Base-by-base conservation (phyloP, 2,888 invertebrate species). In the Altica lythri region DNA sequence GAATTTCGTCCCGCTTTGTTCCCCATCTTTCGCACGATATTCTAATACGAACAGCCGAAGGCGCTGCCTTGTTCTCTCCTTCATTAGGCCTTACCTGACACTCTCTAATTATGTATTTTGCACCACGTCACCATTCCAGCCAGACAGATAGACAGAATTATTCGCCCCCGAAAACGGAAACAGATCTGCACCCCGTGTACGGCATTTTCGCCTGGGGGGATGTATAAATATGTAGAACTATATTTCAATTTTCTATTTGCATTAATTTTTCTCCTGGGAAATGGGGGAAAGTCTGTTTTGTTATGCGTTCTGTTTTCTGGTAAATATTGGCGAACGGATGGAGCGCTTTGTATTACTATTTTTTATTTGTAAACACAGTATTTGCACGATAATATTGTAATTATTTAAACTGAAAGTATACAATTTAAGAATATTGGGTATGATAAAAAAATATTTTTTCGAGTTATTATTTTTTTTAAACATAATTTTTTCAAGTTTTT, bases 61-160 rank as follows among this genome's bases (percentile, higher is more conserved):
- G 65, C 65, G 53, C 48, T 55, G 62, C 66, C 68, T 67, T 67
- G 69, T 69, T 67, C 66, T 63, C 64, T 59, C 65, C 66, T 68
- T 69, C 68, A 69, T 70, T 69, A 67, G 66, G 63, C 70, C 69
- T 71, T 71, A 73, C 74, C 74, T 73, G 74, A 74, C 74, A 73
- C 73, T 70, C 72, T 72, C 73, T 72, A 73, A 74, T 74, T 74
- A 73, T 71, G 72, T 70, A 72, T 74, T 73, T 74, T 69, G 69
- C 68, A 67, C 66, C 66, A 64, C 70, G 64, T 69, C 68, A 66
- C 59, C 63, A 64, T 66, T 69, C 68, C 67, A 17, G 32, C 18
- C 38, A 22, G 19, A 38, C 38, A 34, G 19, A 19, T 19, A 37
- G 2, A 37, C 40, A 25, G 22, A 65, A 65, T 65, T 67, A 67